Percentiles rank a stretch among this genome's conserved stretches.
phyloP scores from a whole-genome alignment of 2,888 invertebrate genomes.

The Mythimna impura region DNA sequence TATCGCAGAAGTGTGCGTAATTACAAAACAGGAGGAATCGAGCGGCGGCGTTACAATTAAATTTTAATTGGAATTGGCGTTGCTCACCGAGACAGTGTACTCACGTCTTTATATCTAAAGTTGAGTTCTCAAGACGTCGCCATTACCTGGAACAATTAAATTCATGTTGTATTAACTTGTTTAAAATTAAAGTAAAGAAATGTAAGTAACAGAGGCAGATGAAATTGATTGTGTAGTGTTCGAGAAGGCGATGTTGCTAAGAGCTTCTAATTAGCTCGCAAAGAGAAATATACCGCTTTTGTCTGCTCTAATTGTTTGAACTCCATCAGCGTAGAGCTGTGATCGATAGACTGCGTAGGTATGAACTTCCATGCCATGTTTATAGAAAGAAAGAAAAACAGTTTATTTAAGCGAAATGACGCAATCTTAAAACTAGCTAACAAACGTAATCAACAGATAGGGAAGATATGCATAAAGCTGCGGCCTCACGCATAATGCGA shows the following conservation, averaged over 20 bases:
- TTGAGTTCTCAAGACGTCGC: slow-evolving; percentile 5
- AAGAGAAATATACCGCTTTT: background rate
- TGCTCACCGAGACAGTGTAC: slow-evolving; percentile 31
- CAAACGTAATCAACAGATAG: too few species aligned
- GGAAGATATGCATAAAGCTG: too few species aligned
- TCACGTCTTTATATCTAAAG: slow-evolving; percentile 44
- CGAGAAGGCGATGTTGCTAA: background rate
- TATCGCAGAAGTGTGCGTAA: slow-evolving; percentile 36
- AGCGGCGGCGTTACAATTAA: slow-evolving; percentile 32
- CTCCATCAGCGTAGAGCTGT: background rate
- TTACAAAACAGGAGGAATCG: slow-evolving; percentile 20
- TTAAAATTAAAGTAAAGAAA: slow-evolving; percentile 7
- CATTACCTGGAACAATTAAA: slow-evolving; percentile 63
- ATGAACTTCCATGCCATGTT: background rate
- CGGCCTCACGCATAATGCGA: too few species aligned
- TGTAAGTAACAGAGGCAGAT: slow-evolving; percentile 2
- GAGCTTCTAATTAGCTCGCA: background rate
- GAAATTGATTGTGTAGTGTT: background rate
- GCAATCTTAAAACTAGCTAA: too few species aligned
- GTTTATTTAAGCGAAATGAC: too few species aligned
- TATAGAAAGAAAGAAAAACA: too few species aligned
- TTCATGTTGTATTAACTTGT: slow-evolving; percentile 45
- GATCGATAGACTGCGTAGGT: background rate
- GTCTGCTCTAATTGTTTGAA: background rate
- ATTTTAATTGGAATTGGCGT: slow-evolving; percentile 44